Percentiles rank a stretch among this genome's conserved stretches.
Conservation (phyloP, 2,113 vertebrate species). For the Dipodomys spectabilis region DNA sequence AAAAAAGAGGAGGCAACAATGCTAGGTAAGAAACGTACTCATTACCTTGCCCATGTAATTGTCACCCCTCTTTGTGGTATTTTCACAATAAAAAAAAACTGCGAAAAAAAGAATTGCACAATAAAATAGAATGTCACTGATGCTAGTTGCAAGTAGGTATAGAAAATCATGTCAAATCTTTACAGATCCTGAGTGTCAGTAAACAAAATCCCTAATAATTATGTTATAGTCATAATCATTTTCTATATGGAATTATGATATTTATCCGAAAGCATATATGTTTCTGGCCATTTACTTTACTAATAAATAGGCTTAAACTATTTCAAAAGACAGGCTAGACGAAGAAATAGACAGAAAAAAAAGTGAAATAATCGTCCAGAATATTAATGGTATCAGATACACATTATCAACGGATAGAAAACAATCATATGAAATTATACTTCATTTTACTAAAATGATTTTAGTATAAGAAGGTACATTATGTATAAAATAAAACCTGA, state of each 20-base stretch:
- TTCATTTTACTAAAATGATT: not conserved
- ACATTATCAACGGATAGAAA: not conserved
- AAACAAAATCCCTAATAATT: not conserved
- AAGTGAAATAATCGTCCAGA: not conserved
- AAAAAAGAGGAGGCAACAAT: too few species aligned
- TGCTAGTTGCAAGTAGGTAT: not conserved
- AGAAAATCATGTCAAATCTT: not conserved
- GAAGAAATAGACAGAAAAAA: not conserved
- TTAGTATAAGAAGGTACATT: not conserved
- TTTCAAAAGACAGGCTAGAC: not conserved
- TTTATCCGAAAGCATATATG: not conserved
- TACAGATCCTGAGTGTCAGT: not conserved
- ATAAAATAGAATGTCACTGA: not conserved
- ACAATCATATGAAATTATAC: not conserved
- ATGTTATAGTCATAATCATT: not conserved
- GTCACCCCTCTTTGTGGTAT: too few species aligned
- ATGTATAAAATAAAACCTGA: constrained; percentile 17
- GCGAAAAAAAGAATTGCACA: too few species aligned
- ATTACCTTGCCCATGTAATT: too few species aligned
- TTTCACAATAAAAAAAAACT: too few species aligned
- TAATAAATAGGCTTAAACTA: not conserved
- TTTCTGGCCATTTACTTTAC: not conserved
- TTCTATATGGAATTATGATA: not conserved
- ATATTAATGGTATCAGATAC: not conserved
- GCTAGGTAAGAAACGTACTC: too few species aligned